These are phyloP conservation scores for Diarsia dahlii DNA, from an alignment of 2,888 invertebrate species.

Conservation along the genomic window DNA sequence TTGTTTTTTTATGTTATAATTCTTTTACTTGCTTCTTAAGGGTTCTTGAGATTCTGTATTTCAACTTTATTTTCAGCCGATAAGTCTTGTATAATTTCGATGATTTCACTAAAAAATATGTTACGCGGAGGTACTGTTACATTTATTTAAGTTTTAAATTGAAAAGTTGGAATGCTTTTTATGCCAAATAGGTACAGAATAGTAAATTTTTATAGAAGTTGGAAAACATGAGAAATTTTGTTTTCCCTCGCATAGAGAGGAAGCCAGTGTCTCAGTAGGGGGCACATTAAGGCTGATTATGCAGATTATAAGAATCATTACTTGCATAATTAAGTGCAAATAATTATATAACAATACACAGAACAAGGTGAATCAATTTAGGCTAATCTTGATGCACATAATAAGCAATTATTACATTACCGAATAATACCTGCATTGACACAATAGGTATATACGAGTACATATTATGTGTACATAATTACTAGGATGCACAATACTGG, in stretches of 20 bases:
- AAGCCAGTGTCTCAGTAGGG: too few species aligned
- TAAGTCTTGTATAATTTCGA: neutral
- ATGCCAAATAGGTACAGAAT: too few species aligned
- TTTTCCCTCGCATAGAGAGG: too few species aligned
- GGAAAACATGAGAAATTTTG: too few species aligned
- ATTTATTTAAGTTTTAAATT: too few species aligned
- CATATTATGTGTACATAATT: neutral
- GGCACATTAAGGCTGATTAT: too few species aligned
- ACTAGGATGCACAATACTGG: constrained; percentile 11
- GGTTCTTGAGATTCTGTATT: neutral
- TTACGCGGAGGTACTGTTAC: too few species aligned
- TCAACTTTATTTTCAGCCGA: neutral
- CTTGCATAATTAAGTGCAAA: constrained; percentile 7
- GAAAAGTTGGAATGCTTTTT: too few species aligned
- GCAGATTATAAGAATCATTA: neutral
- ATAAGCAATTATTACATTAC: constrained; percentile 68
- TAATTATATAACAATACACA: constrained; percentile 26
- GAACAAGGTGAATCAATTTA: constrained; percentile 63
- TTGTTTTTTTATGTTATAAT: too few species aligned
- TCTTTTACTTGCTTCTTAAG: too few species aligned
- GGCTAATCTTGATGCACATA: constrained; percentile 68
- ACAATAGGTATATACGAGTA: constrained; percentile 28
- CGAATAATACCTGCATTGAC: constrained; percentile 38
- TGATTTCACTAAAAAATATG: too few species aligned
- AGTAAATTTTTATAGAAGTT: too few species aligned